Percentiles rank a stretch among this genome's conserved stretches.
Evolutionary conservation across 2,797 vertebrate genomes (phyloP).

Genomic region (Coilia nasus): DNA sequence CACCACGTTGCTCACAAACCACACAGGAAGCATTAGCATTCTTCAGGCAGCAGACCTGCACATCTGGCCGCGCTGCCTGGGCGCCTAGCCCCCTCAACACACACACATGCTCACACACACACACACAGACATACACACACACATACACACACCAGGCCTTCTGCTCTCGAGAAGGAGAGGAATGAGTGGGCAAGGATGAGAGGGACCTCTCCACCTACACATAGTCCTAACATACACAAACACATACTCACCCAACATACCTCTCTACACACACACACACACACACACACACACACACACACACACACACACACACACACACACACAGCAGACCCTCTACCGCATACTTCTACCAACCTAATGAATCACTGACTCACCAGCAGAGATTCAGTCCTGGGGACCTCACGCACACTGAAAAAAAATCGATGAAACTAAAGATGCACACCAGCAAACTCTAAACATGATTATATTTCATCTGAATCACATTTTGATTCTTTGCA

Average conservation of each 20-base stretch:
- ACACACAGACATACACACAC: slow-evolving; percentile 37
- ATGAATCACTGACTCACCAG: not conserved
- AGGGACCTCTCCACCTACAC: not conserved
- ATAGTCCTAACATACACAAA: not conserved
- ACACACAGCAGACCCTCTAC: not conserved
- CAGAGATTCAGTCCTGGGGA: not conserved
- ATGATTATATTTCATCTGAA: not conserved
- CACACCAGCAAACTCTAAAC: too few species aligned
- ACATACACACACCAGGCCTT: slow-evolving; percentile 19
- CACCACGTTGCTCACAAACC: slow-evolving; percentile 60
- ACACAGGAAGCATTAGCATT: slow-evolving; percentile 82
- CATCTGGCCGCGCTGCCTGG: slow-evolving; percentile 44
- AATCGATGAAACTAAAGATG: too few species aligned
- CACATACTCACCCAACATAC: slow-evolving; percentile 41
- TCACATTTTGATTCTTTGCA: not conserved
- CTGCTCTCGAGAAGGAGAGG: not conserved
- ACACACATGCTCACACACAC: slow-evolving; percentile 46
- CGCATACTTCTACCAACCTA: not conserved
- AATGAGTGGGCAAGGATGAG: slow-evolving; percentile 3
- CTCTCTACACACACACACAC: slow-evolving; percentile 14
- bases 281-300: slow-evolving; percentile 21
- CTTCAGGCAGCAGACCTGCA: slow-evolving; percentile 62
- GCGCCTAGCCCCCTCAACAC: slow-evolving; percentile 44
- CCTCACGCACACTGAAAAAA: not conserved
- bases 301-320: slow-evolving; percentile 10